Conservation (phyloP, 64 coral and sea anemone species). For the Pocillopora verrucosa region DNA sequence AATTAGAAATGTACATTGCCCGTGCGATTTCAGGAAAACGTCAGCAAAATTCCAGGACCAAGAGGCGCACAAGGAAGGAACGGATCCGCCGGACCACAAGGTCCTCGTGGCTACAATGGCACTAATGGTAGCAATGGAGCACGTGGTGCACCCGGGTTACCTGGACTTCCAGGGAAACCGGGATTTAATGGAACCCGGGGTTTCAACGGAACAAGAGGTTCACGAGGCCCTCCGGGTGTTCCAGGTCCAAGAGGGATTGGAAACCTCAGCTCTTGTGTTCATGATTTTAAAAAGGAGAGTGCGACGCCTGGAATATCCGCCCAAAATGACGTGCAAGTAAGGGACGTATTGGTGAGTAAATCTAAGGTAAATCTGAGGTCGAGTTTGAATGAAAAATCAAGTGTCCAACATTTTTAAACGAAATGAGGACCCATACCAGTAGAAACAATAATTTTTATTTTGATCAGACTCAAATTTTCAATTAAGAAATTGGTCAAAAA, state of each 20-base stretch:
- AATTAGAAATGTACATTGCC: background rate
- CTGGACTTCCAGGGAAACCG: background rate
- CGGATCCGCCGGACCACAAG: background rate
- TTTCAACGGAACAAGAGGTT: background rate
- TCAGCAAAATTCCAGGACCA: conserved; percentile 25
- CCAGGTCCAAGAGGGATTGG: background rate
- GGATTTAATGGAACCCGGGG: background rate
- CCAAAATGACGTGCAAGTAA: background rate
- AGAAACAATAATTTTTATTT: no score
- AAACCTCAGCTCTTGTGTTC: conserved; percentile 26
- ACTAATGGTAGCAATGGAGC: background rate
- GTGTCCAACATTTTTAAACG: no score
- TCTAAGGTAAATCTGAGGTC: no score
- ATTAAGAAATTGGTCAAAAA: no score
- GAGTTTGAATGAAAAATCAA: no score
- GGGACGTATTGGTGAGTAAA: background rate
- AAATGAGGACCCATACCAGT: no score
- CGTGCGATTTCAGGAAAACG: background rate
- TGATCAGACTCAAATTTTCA: no score
- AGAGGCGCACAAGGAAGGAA: background rate
- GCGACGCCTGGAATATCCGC: background rate
- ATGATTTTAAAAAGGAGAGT: no score
- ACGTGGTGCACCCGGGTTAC: background rate
- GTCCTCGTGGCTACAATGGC: conserved; percentile 7
- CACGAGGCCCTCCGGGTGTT: background rate